These are phyloP conservation scores for Argyra leucocephala DNA, from an alignment of 2,888 invertebrate genomes.

Conservation along the genomic window DNA sequence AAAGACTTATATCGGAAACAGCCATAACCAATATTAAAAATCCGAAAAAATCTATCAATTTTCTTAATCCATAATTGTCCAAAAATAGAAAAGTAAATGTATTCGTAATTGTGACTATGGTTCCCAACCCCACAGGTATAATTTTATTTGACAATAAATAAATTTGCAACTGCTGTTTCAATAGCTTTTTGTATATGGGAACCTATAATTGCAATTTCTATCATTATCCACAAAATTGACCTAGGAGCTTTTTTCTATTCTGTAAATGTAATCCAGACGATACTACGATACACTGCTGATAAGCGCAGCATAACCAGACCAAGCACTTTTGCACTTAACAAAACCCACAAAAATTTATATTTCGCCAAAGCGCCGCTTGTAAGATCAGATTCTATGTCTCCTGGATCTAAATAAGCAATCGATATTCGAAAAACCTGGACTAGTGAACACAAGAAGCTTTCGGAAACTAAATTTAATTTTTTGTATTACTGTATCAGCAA, in stretches of 20 bases:
- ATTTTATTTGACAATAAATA: too few relatives aligned
- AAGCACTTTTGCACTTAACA: conserved; percentile 70
- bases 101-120: too few relatives aligned
- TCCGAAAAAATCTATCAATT: conserved; percentile 76
- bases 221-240: too few relatives aligned
- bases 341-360: conserved; percentile 80
- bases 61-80: conserved; percentile 74
- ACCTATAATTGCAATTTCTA: too few relatives aligned
- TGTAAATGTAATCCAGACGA: too few relatives aligned
- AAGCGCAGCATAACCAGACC: conserved; percentile 81
- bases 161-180: too few relatives aligned
- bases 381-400: conserved; percentile 85
- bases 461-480: conserved; percentile 61
- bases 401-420: conserved; percentile 85
- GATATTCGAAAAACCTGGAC: conserved; percentile 89
- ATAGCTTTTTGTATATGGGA: too few relatives aligned
- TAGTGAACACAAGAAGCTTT: conserved; percentile 86
- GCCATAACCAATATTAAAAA: conserved; percentile 75
- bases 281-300: conserved; percentile 44
- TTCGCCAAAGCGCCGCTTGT: conserved; percentile 72
- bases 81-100: conserved; percentile 81
- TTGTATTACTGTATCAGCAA: conserved; percentile 51
- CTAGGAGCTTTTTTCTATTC: too few relatives aligned
- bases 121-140: too few relatives aligned
- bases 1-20: conserved; percentile 47